A percentile compares a stretch with the other conserved stretches of the same genome.
phyloP scores from a whole-genome alignment of 1,140 invertebrate genomes.

The Lordiphosa clarofinis region DNA sequence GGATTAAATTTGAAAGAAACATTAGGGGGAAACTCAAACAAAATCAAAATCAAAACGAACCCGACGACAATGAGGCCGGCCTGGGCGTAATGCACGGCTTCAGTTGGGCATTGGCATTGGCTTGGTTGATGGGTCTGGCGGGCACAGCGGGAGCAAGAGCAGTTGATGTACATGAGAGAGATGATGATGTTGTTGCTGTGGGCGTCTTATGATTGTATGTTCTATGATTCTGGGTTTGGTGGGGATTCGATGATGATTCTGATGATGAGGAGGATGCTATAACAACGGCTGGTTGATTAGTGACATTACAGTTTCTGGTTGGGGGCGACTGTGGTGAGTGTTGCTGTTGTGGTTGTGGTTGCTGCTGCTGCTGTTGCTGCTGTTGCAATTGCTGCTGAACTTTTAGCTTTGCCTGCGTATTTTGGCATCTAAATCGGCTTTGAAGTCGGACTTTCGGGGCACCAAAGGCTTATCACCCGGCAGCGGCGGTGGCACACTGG shows the following conservation, averaged over 20 bases:
- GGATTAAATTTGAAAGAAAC: conserved; percentile 18
- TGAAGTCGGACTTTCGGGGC: conserved; percentile 69
- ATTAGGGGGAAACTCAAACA: conserved; percentile 16
- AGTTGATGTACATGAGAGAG: conserved; percentile 29
- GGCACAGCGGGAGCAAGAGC: conserved; percentile 44
- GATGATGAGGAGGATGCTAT: conserved; percentile 52
- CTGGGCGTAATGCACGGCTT: conserved; percentile 77
- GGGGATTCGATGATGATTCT: conserved; percentile 14
- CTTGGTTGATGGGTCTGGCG: conserved; percentile 36
- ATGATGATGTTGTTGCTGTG: conserved; percentile 32
- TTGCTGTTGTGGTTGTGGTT: conserved; percentile 38
- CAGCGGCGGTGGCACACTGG: conserved; percentile 5
- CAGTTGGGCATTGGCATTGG: conserved; percentile 36
- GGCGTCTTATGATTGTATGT: conserved; percentile 57
- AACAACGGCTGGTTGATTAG: conserved; percentile 56
- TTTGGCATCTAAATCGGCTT: conserved; percentile 75
- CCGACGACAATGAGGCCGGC: conserved; percentile 79
- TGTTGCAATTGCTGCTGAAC: conserved; percentile 64
- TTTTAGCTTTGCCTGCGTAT: conserved; percentile 68
- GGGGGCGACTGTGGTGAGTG: conserved; percentile 66
- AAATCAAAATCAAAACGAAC: conserved; percentile 69
- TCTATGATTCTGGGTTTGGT: conserved; percentile 52
- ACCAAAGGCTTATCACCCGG: conserved; percentile 46
- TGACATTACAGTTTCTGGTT: conserved; percentile 73
- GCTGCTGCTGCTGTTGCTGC: conserved; percentile 49